Evolutionary conservation across 2,113 vertebrate genomes (phyloP).

Genomic region (Macroglossus sobrinus): DNA sequence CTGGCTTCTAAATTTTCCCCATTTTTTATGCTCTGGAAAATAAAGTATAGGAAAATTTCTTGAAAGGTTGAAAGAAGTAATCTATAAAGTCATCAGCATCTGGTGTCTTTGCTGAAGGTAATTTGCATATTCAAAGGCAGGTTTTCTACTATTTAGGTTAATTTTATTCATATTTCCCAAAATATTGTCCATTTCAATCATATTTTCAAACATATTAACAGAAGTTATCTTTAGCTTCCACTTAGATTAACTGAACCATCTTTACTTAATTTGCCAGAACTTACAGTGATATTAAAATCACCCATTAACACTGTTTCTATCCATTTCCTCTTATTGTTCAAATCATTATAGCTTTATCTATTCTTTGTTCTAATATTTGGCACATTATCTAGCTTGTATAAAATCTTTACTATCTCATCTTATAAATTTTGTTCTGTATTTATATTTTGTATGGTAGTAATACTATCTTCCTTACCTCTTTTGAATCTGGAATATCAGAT

Average conservation of each 20-base stretch:
- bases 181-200: background rate
- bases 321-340: background rate
- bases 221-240: background rate
- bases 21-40: conserved; percentile 40
- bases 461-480: background rate
- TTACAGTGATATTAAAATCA: background rate
- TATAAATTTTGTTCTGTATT: background rate
- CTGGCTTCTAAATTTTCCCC: conserved; percentile 32
- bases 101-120: background rate
- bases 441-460: background rate
- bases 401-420: background rate
- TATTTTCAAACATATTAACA: background rate
- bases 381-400: background rate
- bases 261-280: background rate
- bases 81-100: background rate
- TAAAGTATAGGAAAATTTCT: conserved; percentile 26
- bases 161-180: background rate
- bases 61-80: conserved; percentile 34
- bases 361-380: background rate
- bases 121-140: background rate
- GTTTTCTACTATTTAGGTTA: background rate
- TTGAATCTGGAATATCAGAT: background rate
- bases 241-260: background rate
- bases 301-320: background rate
- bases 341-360: background rate